These are phyloP conservation scores for Lingula anatina DNA, from an alignment of 2,888 invertebrate genomes.

Conservation along the genomic window DNA sequence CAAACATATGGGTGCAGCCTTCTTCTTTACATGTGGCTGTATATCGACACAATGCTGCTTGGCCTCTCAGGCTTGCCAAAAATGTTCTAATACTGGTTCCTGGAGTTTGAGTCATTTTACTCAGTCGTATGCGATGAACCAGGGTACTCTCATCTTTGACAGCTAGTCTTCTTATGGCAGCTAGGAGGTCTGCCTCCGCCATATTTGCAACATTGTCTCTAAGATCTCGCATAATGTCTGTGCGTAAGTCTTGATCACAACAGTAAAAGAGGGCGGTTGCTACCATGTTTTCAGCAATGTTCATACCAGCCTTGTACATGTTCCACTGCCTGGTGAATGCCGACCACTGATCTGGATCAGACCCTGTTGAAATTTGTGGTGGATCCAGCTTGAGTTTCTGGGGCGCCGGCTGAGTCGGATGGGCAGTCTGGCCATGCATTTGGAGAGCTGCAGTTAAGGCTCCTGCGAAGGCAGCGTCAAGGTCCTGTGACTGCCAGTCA, in stretches of 20 bases:
- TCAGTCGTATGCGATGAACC: constrained; percentile 6
- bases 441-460: constrained; percentile 10
- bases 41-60: constrained; percentile 8
- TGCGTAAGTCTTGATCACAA: no score
- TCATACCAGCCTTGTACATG: no score
- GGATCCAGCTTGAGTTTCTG: no score
- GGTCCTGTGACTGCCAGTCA: constrained; percentile 9
- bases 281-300: no score
- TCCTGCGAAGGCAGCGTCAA: constrained; percentile 11
- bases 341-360: no score
- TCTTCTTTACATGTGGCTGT: constrained; percentile 10
- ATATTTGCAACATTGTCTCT: constrained; percentile 4
- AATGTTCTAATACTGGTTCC: constrained; percentile 8
- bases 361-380: no score
- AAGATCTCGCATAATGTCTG: constrained; percentile 8
- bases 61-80: constrained; percentile 8
- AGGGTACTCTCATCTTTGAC: constrained; percentile 8
- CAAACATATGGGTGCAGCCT: constrained; percentile 8
- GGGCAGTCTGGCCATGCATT: constrained; percentile 10
- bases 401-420: no score
- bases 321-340: constrained; percentile 9
- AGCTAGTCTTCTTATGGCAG: constrained; percentile 4
- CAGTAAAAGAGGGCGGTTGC: no score
- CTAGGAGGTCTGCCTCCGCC: constrained; percentile 7
- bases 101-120: constrained; percentile 8